Conservation (phyloP, 2,888 invertebrate species). For the Sialis fuliginosa region DNA sequence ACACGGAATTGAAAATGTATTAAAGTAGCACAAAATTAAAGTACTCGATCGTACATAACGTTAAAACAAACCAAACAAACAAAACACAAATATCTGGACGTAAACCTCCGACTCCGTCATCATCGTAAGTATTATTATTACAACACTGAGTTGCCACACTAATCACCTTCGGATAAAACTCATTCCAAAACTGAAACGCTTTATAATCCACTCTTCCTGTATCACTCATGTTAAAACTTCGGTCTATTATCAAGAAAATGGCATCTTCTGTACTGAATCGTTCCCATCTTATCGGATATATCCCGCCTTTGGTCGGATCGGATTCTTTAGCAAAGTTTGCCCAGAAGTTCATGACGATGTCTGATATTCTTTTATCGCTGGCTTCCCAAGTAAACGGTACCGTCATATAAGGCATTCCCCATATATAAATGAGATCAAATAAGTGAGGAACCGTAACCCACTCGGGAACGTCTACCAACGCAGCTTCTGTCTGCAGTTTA, state of each 20-base stretch:
- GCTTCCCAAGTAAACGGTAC: slow-evolving; percentile 50
- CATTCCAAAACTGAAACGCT: slow-evolving; percentile 68
- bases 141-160: slow-evolving; percentile 60
- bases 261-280: slow-evolving; percentile 46
- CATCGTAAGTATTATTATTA: slow-evolving; percentile 27
- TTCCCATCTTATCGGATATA: slow-evolving; percentile 56
- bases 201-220: slow-evolving; percentile 50
- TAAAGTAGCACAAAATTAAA: too few relatives aligned
- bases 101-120: neutral
- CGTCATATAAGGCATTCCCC: slow-evolving; percentile 62
- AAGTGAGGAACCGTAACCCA: slow-evolving; percentile 71
- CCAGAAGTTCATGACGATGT: slow-evolving; percentile 66
- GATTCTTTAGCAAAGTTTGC: slow-evolving; percentile 59
- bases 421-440: slow-evolving; percentile 64
- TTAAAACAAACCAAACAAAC: too few relatives aligned
- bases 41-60: too few relatives aligned
- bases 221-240: slow-evolving; percentile 61
- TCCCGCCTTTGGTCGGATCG: slow-evolving; percentile 50
- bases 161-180: slow-evolving; percentile 61
- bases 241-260: slow-evolving; percentile 54
- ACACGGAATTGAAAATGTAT: too few relatives aligned
- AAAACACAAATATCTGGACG: too few relatives aligned
- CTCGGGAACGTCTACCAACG: slow-evolving; percentile 46
- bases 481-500: slow-evolving; percentile 46
- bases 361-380: slow-evolving; percentile 59